Evolutionary conservation across 2,113 vertebrate species (phyloP).

Genomic region (human (Homo sapiens)): DNA sequence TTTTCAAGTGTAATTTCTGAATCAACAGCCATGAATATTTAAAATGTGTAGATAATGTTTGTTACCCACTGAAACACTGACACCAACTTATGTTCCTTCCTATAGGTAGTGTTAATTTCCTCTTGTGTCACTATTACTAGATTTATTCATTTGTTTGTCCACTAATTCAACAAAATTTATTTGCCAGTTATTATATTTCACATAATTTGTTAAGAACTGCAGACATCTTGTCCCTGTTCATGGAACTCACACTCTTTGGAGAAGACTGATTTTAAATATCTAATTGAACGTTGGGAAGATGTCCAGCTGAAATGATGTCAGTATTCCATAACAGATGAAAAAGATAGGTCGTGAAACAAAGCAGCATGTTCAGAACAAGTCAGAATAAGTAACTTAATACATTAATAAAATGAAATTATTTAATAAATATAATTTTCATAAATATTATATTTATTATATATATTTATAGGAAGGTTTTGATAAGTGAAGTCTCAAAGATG

Average conservation of each 20-base stretch:
- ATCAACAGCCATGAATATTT: background rate
- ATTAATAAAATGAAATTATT: background rate
- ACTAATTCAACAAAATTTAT: background rate
- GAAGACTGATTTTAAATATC: background rate
- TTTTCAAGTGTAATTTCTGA: background rate
- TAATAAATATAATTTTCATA: background rate
- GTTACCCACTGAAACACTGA: background rate
- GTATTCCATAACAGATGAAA: background rate
- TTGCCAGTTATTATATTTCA: background rate
- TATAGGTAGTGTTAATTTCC: background rate
- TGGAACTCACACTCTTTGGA: background rate
- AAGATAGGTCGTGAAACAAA: background rate
- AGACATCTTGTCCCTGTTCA: background rate
- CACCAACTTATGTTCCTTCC: background rate
- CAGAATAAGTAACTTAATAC: background rate
- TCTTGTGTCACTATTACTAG: background rate
- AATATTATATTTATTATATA: background rate
- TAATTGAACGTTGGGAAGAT: background rate
- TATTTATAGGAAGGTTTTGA: background rate
- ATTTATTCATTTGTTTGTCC: background rate
- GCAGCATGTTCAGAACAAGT: background rate
- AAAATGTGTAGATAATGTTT: background rate
- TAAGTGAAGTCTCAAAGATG: constrained; percentile 47
- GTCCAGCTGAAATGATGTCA: background rate
- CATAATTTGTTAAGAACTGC: background rate